phyloP scores from a whole-genome alignment of 2,888 invertebrate species.

The Phortica magna region DNA sequence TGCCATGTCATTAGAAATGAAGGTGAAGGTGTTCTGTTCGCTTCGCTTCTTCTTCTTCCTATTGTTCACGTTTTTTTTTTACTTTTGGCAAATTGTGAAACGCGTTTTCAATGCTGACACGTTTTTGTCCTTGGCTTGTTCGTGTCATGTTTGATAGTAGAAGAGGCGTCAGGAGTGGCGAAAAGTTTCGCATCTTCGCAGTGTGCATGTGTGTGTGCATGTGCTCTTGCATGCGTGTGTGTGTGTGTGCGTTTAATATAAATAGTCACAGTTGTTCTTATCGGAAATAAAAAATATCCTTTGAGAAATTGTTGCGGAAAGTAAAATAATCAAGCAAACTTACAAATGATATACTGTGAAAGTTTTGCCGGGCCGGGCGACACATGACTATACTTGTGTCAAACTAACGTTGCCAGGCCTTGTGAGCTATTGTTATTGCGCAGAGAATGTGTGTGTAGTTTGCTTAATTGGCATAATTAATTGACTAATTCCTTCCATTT shows the following conservation, averaged over 20 bases:
- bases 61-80: too few species aligned
- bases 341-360: background rate
- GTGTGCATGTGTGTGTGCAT: background rate
- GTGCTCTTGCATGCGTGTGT: constrained; percentile 2
- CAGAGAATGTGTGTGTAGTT: too few species aligned
- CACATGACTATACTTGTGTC: background rate
- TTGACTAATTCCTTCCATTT: too few species aligned
- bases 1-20: background rate
- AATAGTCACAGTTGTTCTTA: constrained; percentile 36
- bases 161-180: background rate
- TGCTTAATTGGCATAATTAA: too few species aligned
- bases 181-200: background rate
- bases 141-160: background rate
- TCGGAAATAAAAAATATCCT: constrained; percentile 66
- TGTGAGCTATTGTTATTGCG: too few species aligned
- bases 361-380: background rate
- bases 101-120: constrained; percentile 5
- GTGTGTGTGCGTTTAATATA: constrained; percentile 21
- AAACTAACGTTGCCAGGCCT: background rate
- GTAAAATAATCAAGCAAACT: constrained; percentile 40
- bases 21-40: background rate
- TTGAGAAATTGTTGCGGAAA: constrained; percentile 56
- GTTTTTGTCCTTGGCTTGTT: constrained; percentile 4
- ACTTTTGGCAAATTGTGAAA: background rate
- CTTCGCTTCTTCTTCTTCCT: too few species aligned